Evolutionary conservation across 1,140 invertebrate species (phyloP).

Genomic region (Bombus fervidus): DNA sequence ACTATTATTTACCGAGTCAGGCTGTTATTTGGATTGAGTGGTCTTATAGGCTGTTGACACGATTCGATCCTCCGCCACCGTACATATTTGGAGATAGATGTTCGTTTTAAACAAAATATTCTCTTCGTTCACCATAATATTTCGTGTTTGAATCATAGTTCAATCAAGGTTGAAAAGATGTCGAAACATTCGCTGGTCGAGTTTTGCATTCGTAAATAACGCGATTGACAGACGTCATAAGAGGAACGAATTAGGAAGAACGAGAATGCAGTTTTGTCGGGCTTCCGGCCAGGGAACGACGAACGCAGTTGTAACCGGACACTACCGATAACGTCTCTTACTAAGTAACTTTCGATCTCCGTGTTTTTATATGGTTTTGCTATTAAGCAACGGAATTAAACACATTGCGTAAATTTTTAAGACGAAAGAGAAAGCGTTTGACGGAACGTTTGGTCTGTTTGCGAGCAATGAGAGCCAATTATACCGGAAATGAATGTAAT

Average conservation of each 20-base stretch:
- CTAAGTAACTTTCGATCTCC: background rate
- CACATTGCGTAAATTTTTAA: background rate
- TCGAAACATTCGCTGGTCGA: background rate
- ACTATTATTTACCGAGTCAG: background rate
- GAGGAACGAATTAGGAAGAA: conserved; percentile 2
- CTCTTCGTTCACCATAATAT: background rate
- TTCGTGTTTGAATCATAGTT: background rate
- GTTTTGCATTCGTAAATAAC: conserved; percentile 14
- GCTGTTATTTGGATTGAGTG: background rate
- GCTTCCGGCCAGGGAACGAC: background rate
- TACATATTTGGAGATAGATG: background rate
- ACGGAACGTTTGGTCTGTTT: background rate
- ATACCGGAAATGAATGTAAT: conserved; percentile 28
- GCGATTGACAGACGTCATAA: conserved; percentile 9
- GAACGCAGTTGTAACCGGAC: background rate
- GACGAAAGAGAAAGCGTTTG: conserved; percentile 50
- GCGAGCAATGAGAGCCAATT: conserved; percentile 31
- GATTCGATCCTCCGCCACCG: background rate
- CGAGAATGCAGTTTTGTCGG: background rate
- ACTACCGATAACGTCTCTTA: background rate
- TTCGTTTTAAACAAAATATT: background rate
- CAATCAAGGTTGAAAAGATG: background rate
- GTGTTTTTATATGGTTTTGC: no score
- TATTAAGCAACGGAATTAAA: background rate
- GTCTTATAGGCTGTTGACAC: background rate